These are phyloP conservation scores for Paratilapia polleni DNA, from an alignment of 2,113 vertebrate genomes.

Conservation along the genomic window DNA sequence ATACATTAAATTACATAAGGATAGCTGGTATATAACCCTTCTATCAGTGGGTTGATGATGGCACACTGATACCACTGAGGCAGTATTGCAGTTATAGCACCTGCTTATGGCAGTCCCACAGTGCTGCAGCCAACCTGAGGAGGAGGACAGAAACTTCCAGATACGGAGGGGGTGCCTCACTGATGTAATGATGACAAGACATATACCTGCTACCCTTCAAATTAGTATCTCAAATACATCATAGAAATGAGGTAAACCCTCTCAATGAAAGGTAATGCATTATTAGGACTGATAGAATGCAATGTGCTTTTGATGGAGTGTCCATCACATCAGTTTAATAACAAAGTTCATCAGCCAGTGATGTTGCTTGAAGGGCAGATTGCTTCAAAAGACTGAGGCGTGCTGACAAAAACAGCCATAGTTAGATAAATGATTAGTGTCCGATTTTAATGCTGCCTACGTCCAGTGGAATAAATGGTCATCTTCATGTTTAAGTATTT, in stretches of 20 bases:
- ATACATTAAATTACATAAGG: background rate
- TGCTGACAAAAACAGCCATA: background rate
- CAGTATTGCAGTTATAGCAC: background rate
- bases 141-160: background rate
- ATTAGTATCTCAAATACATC: constrained; percentile 6
- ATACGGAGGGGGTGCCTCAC: background rate
- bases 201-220: background rate
- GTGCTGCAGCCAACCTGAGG: background rate
- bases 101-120: background rate
- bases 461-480: background rate
- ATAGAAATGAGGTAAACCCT: background rate
- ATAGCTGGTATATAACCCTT: background rate
- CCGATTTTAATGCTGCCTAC: background rate
- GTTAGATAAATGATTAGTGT: no score
- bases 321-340: background rate
- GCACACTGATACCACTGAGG: background rate
- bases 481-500: background rate
- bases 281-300: background rate
- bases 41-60: background rate
- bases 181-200: background rate
- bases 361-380: background rate
- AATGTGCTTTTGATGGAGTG: background rate
- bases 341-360: background rate
- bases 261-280: background rate
- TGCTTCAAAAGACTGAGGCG: background rate